Conservation (phyloP, 2,113 vertebrate species). For the Rhynchomys soricoides region DNA sequence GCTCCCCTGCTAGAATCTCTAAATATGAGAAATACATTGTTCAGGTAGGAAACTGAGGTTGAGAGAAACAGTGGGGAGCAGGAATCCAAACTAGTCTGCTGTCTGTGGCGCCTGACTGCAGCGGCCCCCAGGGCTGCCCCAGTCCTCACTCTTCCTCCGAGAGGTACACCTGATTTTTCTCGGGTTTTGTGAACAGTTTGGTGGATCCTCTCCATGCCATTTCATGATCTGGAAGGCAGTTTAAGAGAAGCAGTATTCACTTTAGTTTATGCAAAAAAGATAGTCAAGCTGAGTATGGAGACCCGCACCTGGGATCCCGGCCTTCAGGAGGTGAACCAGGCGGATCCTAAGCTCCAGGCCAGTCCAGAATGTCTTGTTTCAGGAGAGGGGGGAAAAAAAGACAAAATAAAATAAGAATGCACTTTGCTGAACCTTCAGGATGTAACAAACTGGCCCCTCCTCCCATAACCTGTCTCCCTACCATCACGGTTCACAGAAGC, state of each 20-base stretch:
- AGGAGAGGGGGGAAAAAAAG: accelerated
- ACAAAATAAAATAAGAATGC: neutral
- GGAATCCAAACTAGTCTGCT: neutral
- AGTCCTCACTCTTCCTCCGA: slow-evolving; percentile 23
- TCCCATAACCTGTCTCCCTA: slow-evolving; percentile 16
- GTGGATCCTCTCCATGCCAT: neutral
- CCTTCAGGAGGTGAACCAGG: too few relatives aligned
- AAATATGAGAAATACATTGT: slow-evolving; percentile 2
- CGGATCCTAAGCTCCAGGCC: neutral
- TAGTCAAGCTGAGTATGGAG: neutral
- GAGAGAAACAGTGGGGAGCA: slow-evolving; percentile 10
- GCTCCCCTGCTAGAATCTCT: too few relatives aligned
- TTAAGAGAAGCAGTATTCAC: slow-evolving; percentile 38
- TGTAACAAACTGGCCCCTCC: neutral
- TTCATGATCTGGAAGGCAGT: slow-evolving; percentile 38
- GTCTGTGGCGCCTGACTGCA: neutral
- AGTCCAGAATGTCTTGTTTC: neutral
- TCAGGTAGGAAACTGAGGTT: slow-evolving; percentile 41
- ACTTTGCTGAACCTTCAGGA: slow-evolving; percentile 16
- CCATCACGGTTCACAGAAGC: slow-evolving; percentile 25
- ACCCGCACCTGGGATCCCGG: too few relatives aligned
- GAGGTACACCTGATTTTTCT: slow-evolving; percentile 24
- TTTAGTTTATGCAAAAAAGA: slow-evolving; percentile 44
- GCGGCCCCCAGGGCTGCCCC: neutral
- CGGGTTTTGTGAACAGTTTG: slow-evolving; percentile 22